Conservation (phyloP, 2,113 vertebrate species). For the Chionomys nivalis region DNA sequence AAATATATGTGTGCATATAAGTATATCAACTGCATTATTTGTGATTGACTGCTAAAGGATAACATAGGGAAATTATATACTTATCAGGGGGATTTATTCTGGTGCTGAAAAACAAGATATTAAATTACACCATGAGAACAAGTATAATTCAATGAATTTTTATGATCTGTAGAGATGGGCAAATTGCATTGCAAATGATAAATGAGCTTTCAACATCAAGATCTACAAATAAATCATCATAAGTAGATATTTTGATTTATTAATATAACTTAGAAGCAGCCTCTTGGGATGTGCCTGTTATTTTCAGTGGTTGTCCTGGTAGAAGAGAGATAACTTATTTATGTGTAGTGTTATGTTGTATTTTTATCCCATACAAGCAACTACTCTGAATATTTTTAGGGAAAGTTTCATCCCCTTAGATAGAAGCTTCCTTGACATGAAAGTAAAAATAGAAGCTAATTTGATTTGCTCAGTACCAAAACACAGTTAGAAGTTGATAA, state of each 20-base stretch:
- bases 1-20: constrained; percentile 40
- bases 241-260: constrained; percentile 79
- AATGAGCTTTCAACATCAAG: constrained; percentile 81
- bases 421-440: constrained; percentile 39
- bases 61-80: constrained; percentile 67
- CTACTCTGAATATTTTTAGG: constrained; percentile 74
- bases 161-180: constrained; percentile 82
- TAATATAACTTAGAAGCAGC: constrained; percentile 66
- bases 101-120: constrained; percentile 74
- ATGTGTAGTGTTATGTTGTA: constrained; percentile 44
- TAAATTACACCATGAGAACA: constrained; percentile 81
- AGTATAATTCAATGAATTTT: constrained; percentile 86
- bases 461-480: constrained; percentile 2
- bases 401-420: constrained; percentile 67
- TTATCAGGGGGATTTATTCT: constrained; percentile 70
- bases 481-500: constrained; percentile 37
- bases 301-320: constrained; percentile 57
- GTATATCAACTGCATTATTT: constrained; percentile 61
- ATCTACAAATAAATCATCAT: constrained; percentile 86
- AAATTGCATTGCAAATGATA: constrained; percentile 82
- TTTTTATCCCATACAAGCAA: constrained; percentile 30
- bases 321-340: constrained; percentile 71
- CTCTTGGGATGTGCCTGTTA: constrained; percentile 63
- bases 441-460: constrained; percentile 45
- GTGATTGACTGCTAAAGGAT: constrained; percentile 43